Percentiles rank a stretch among this genome's conserved stretches.
Conservation (phyloP, 23 tunicate genomes). For the Phallusia fumigata region DNA sequence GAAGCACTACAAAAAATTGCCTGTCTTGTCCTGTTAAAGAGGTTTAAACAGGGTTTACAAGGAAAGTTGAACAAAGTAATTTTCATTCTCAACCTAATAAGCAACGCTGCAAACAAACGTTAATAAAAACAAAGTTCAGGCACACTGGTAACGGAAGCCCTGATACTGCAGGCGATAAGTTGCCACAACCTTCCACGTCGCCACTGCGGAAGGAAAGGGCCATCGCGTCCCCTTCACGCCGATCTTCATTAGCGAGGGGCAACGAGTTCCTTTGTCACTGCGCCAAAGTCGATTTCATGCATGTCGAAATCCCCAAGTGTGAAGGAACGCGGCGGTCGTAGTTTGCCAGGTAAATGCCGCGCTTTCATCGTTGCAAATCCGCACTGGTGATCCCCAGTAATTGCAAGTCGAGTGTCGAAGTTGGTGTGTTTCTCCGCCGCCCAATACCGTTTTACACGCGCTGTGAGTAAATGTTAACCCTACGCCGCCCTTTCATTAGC, state of each 20-base stretch:
- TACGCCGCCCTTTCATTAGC: neutral
- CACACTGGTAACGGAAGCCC: neutral
- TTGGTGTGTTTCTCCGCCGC: neutral
- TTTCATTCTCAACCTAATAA: no score
- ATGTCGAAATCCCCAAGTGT: neutral
- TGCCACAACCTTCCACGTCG: neutral
- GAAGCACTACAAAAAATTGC: no score
- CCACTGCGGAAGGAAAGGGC: neutral
- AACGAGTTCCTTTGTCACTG: neutral
- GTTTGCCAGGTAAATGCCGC: neutral
- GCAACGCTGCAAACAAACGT: no score
- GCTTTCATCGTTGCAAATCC: slow-evolving; percentile 5
- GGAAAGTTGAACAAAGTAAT: no score
- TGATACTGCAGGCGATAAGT: slow-evolving; percentile 5
- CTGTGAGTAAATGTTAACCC: neutral
- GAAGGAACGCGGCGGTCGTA: neutral
- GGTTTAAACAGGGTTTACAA: no score
- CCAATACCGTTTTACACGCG: slow-evolving; percentile 12
- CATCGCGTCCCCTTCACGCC: neutral
- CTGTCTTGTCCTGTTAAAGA: no score
- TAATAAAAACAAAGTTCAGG: neutral
- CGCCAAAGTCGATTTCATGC: neutral
- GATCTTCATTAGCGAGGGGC: neutral
- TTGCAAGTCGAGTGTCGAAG: neutral
- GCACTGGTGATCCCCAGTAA: neutral